Evolutionary conservation across 1,140 invertebrate genomes (phyloP), one percentile per base, ranked within the genome.

Genomic region (Drosophila bipectinata): DNA sequence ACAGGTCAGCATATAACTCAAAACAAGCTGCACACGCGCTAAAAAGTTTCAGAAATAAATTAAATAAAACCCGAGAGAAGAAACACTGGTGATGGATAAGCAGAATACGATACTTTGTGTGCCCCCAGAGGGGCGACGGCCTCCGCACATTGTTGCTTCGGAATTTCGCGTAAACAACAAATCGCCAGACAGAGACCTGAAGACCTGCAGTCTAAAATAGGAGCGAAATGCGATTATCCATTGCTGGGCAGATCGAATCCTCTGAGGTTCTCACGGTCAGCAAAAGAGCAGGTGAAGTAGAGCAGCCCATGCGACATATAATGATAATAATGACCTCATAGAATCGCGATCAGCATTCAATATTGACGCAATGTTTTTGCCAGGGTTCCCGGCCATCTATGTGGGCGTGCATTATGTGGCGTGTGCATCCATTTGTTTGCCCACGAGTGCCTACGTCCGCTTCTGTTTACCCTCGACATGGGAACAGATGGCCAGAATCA

Each of bases 1-100:
- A 55, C 45, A 48, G 79, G 75, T 83, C 79, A 84, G 80, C 75
- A 66, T 72, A 67, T 79, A 83, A 75, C 63, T 72, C 75, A 71
- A 75, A 75, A 69, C 61, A 83, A 84, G 64, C 80, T 83, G 80
- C 76, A 83, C 80, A 79, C 79, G 79, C 79, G 80, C 76, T 48
- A 63, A 54, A 75, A 44, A 49, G 37, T 32, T 12, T n/a, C 32
- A 10, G 3, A 60, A 18, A 59, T 34, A 45, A n/a, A 44, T 32
- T 32, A 37, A 26, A 37, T 7, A 47, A 18, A 47, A 5, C 21
- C 14, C 6, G 12, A 21, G 47, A 3, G 5, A 24, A 37, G 30
- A 37, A 68, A 56, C 10, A 21, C n/a, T 6, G 32, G n/a, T 55
- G 45, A 44, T 64, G 52, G 51, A 47, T 75, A 74, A 63, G 66